Conservation (phyloP, 2,113 vertebrate species). For the Syngnathus floridae region DNA sequence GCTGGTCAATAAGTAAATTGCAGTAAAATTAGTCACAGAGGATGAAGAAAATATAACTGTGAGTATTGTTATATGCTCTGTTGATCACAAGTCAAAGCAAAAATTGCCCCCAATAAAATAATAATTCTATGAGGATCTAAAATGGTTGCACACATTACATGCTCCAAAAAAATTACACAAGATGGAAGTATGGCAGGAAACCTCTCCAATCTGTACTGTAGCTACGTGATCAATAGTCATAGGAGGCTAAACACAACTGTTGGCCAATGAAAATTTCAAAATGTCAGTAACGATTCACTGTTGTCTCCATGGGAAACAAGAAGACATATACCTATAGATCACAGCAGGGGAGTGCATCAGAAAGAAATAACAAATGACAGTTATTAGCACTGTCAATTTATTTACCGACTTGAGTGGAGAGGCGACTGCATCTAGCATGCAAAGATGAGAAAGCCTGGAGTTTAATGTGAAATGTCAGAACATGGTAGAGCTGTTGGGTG, state of each 20-base stretch:
- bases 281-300: constrained; percentile 1
- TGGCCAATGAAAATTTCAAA: not conserved
- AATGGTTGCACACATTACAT: not conserved
- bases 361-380: not conserved
- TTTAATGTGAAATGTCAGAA: constrained; percentile 58
- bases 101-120: not conserved
- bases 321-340: constrained; percentile 1
- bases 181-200: not conserved
- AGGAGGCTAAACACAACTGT: not conserved
- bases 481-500: constrained; percentile 78
- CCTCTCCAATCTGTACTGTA: not conserved
- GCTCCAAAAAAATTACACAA: not conserved
- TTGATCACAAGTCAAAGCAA: not conserved
- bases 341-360: not conserved
- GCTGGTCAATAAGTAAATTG: no score
- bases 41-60: no score
- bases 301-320: constrained; percentile 62
- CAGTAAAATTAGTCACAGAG: no score
- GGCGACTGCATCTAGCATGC: not conserved
- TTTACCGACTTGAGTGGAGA: not conserved
- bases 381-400: not conserved
- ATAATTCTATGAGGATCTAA: no score
- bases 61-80: no score
- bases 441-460: constrained; percentile 2
- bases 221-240: not conserved